Base-by-base conservation (phyloP, 1,140 invertebrate species). In the Drosophila arizonae region DNA sequence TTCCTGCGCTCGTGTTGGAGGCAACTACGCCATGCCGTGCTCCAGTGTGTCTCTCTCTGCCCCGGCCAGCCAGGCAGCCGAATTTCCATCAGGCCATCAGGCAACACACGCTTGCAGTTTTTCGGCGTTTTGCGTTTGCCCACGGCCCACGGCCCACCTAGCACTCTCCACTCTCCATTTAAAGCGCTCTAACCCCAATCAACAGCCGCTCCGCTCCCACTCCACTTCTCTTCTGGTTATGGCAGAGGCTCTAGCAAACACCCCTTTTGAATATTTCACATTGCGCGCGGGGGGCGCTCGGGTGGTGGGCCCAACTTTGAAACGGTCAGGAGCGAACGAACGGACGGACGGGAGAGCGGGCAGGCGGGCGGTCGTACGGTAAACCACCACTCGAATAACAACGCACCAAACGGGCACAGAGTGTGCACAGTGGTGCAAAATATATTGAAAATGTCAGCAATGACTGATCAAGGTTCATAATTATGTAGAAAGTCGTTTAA, bases 1-100 rank as follows among this genome's bases (percentile, higher is more conserved):
- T 51, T 74, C 81, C 57, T 70, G 41, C 60, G 70, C 81, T 78
- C 81, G 81, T 87, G 52, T 81, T 85, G 75, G 64, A 87, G 71
- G 36, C 79, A 86, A 86, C 81, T 86, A 86, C 68, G 36, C 50
- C 54, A 17, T 55, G 62, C 58, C 66, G 56, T 15, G 41, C 30
- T 52, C 64, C 57, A 28, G 39, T 10, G 24, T 45, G 10, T 30
- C 33, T 41, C n/a, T 33, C 69, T 50, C 21, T 54, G 56, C 17
- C 21, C 24, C 36, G 48, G 17, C 45, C 58, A 46, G 13, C 4
- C 43, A 17, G 43, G 2, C 56, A 73, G 36, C 41, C 39, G 13
- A 67, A 61, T 39, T 67, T 67, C 66, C 56, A 56, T 72, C 48
- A 48, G 36, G 33, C 30, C 43, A 36, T 36, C 43, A 45, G 15